Conservation (phyloP, 2,797 vertebrate species). For the Arctocebus calabarensis region DNA sequence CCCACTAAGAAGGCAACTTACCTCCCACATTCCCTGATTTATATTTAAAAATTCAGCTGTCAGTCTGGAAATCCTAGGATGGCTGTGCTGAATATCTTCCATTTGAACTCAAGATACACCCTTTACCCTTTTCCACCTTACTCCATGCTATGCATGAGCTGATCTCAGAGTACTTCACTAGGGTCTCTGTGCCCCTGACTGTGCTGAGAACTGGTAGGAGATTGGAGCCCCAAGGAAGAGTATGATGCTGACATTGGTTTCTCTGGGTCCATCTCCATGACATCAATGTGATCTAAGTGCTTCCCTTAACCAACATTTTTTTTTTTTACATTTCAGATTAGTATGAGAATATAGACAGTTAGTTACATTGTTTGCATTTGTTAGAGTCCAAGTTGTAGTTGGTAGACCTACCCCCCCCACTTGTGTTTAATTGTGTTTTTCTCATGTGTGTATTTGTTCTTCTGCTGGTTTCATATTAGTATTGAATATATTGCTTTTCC, state of each 20-base stretch:
- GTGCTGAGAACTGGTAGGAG: not conserved
- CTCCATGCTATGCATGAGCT: not conserved
- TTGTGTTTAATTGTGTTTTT: no score
- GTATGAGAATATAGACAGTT: no score
- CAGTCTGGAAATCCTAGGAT: not conserved
- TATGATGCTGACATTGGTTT: not conserved
- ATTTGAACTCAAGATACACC: not conserved
- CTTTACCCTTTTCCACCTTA: not conserved
- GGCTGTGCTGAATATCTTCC: not conserved
- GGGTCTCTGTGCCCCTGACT: not conserved
- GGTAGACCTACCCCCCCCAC: no score
- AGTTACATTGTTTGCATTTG: no score
- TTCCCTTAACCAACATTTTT: not conserved
- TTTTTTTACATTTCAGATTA: no score
- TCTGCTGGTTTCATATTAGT: no score
- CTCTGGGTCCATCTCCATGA: not conserved
- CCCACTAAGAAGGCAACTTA: no score
- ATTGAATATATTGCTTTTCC: no score
- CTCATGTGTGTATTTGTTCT: no score
- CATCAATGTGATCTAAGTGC: not conserved
- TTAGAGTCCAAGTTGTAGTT: no score
- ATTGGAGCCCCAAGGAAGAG: not conserved
- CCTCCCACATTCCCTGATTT: not conserved
- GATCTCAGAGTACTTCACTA: not conserved
- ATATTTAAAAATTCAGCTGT: not conserved